These are phyloP conservation scores for Lordiphosa stackelbergi DNA, from an alignment of 1,140 invertebrate genomes.

Conservation along the genomic window DNA sequence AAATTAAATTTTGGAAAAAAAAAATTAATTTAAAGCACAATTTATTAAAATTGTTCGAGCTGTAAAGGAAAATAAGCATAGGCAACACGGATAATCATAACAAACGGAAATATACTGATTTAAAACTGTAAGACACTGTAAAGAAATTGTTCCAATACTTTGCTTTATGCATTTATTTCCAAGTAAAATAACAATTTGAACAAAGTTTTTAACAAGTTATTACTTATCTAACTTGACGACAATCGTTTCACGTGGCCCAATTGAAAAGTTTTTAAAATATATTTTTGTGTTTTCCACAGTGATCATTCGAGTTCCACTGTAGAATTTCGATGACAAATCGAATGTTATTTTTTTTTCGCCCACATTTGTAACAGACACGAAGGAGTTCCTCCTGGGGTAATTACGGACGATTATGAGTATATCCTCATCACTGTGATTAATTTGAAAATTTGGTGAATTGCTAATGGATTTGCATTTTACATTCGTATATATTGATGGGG, in stretches of 20 bases:
- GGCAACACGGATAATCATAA: too few relatives aligned
- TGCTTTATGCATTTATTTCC: too few relatives aligned
- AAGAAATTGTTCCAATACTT: too few relatives aligned
- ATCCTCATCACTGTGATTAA: slow-evolving; percentile 81
- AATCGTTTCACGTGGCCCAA: slow-evolving; percentile 81
- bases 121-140: too few relatives aligned
- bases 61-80: too few relatives aligned
- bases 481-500: slow-evolving; percentile 85
- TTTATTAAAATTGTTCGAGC: too few relatives aligned
- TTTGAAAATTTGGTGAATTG: slow-evolving; percentile 81
- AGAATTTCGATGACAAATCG: slow-evolving; percentile 86
- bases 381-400: slow-evolving; percentile 86
- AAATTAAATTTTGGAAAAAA: too few relatives aligned
- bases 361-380: slow-evolving; percentile 85
- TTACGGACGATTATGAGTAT: slow-evolving; percentile 85
- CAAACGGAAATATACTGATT: too few relatives aligned
- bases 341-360: slow-evolving; percentile 80
- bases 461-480: slow-evolving; percentile 81
- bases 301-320: slow-evolving; percentile 85
- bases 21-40: too few relatives aligned
- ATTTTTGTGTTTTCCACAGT: slow-evolving; percentile 80
- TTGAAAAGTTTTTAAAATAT: slow-evolving; percentile 82
- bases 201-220: slow-evolving; percentile 20
- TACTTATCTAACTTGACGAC: slow-evolving; percentile 85
- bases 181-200: too few relatives aligned